Evolutionary conservation across 2,113 vertebrate species (phyloP).

Genomic region (Sardina pilchardus): DNA sequence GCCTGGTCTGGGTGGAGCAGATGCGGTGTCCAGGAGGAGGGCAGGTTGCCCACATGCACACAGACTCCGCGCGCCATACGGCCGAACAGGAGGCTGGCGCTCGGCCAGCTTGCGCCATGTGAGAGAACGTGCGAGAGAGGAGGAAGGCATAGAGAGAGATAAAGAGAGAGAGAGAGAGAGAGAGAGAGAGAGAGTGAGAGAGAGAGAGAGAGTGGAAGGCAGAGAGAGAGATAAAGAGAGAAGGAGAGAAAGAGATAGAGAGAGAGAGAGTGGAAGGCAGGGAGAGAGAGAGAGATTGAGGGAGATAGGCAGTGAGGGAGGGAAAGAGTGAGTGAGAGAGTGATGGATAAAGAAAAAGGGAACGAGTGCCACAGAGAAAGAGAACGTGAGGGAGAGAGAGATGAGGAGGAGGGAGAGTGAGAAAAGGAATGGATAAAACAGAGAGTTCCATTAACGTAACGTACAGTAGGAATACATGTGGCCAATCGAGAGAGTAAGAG

Average conservation of each 20-base stretch:
- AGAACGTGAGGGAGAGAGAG: neutral
- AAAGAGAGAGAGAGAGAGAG: neutral
- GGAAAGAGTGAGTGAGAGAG: neutral
- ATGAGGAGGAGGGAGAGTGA: neutral
- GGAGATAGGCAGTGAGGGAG: neutral
- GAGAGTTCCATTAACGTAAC: neutral
- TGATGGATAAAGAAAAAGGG: neutral
- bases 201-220: neutral
- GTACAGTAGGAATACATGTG: neutral
- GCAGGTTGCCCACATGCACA: neutral
- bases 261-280: neutral
- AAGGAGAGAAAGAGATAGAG: neutral
- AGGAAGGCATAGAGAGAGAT: slow-evolving; percentile 14
- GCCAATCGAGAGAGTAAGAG: neutral
- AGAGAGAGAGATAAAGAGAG: neutral
- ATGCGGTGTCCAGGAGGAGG: neutral
- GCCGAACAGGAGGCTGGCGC: neutral
- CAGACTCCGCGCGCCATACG: slow-evolving; percentile 21
- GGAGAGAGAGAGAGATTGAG: neutral
- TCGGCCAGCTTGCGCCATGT: neutral
- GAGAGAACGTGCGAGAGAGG: neutral
- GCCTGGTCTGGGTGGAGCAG: slow-evolving; percentile 2
- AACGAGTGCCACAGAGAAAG: neutral
- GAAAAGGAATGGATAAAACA: neutral
- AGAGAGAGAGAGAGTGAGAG: neutral